Evolutionary conservation across 2,113 vertebrate genomes (phyloP).

Genomic region (Scatophagus argus): DNA sequence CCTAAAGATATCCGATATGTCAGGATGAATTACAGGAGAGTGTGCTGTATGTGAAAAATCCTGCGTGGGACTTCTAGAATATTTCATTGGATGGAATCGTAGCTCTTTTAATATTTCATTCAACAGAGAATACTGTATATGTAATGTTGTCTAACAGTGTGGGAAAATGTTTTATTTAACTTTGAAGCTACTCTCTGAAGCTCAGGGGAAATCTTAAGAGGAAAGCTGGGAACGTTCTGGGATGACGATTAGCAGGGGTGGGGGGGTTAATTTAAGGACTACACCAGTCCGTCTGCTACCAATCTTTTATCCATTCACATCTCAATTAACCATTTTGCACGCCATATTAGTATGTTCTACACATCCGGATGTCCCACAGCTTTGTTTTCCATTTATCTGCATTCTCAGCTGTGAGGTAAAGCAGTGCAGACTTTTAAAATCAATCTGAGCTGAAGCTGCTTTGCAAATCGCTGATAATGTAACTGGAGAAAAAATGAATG

Average conservation of each 20-base stretch:
- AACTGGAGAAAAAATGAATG: background rate
- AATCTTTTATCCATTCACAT: background rate
- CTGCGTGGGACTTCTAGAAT: background rate
- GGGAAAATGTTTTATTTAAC: constrained; percentile 50
- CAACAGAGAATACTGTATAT: constrained; percentile 31
- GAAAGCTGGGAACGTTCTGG: constrained; percentile 1
- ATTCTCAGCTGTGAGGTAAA: background rate
- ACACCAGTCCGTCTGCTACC: background rate
- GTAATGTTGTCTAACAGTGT: constrained; percentile 26
- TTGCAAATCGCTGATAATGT: background rate
- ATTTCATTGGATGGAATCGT: constrained; percentile 17
- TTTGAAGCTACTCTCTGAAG: constrained; percentile 36
- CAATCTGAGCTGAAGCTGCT: background rate
- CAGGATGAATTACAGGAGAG: constrained; percentile 17
- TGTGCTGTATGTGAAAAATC: background rate
- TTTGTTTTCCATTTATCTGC: background rate
- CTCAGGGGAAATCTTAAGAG: constrained; percentile 37
- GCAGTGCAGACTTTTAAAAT: background rate
- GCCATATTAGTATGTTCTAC: background rate
- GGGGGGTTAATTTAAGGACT: background rate
- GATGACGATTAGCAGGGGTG: constrained; percentile 10
- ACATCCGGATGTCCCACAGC: background rate
- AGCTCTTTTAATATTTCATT: constrained; percentile 31
- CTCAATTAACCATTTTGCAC: background rate
- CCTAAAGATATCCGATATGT: constrained; percentile 39